Conservation (phyloP, 1,140 invertebrate species). For the Palaemon carinicauda region DNA sequence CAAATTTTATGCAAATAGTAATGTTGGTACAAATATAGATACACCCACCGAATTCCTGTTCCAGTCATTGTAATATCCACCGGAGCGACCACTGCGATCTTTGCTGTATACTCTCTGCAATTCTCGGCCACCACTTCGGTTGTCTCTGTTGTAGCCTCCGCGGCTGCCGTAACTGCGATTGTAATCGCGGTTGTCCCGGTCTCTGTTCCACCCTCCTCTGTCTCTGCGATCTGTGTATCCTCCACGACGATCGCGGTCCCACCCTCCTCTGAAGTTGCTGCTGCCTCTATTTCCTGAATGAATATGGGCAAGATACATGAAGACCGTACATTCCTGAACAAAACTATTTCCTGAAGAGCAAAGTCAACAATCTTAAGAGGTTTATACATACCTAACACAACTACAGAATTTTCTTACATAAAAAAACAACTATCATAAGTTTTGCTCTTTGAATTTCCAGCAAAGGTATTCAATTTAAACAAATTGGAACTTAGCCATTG, state of each 20-base stretch:
- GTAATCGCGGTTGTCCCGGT: slow-evolving; percentile 34
- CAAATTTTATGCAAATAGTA: too few relatives aligned
- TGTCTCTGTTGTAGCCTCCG: slow-evolving; percentile 36
- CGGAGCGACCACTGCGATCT: slow-evolving; percentile 29
- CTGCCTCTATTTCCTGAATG: slow-evolving; percentile 32
- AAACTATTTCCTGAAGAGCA: too few relatives aligned
- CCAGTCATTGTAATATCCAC: slow-evolving; percentile 40
- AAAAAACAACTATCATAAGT: too few relatives aligned
- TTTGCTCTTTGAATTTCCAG: too few relatives aligned
- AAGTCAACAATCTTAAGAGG: too few relatives aligned
- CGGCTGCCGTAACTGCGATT: slow-evolving; percentile 34
- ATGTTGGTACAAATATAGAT: too few relatives aligned
- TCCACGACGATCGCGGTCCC: slow-evolving; percentile 46
- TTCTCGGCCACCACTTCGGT: slow-evolving; percentile 42
- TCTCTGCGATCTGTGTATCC: slow-evolving; percentile 39
- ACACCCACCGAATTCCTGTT: slow-evolving; percentile 26
- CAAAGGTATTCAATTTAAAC: too few relatives aligned
- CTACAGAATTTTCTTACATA: too few relatives aligned
- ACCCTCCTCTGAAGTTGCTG: slow-evolving; percentile 52
- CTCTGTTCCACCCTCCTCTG: slow-evolving; percentile 30
- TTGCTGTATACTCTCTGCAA: slow-evolving; percentile 33
- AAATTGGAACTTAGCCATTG: too few relatives aligned
- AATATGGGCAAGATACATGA: too few relatives aligned
- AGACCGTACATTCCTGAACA: too few relatives aligned
- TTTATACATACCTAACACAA: too few relatives aligned